Evolutionary conservation across 2,113 vertebrate species (phyloP).

Genomic region (Oenanthe oenanthe): DNA sequence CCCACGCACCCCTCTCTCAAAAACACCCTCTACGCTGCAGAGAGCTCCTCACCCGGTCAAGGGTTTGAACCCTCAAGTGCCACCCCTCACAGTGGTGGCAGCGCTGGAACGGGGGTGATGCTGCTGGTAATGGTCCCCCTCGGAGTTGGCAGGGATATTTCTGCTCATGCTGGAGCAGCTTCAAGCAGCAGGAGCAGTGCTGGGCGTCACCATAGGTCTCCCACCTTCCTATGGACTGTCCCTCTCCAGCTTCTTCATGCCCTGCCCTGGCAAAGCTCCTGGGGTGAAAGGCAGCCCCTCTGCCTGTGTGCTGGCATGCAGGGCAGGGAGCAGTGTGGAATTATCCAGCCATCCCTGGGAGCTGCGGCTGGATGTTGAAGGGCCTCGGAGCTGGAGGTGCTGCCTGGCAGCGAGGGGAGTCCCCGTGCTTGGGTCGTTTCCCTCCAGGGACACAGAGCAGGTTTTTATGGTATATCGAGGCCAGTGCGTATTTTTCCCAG

Average conservation of each 20-base stretch:
- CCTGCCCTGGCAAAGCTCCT: not conserved
- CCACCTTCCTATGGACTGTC: fast-evolving
- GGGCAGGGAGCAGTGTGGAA: not conserved
- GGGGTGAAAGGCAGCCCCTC: not conserved
- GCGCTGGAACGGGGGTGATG: fast-evolving
- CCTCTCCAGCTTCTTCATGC: not conserved
- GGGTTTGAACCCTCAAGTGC: fast-evolving
- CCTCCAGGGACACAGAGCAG: not conserved
- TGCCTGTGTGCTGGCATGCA: fast-evolving
- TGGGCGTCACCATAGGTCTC: not conserved
- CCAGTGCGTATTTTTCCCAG: not conserved
- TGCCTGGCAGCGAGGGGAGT: fast-evolving
- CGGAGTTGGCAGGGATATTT: not conserved
- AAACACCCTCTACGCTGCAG: fast-evolving
- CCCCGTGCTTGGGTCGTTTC: not conserved
- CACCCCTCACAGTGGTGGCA: fast-evolving
- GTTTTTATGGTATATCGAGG: not conserved
- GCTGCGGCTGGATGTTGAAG: not conserved
- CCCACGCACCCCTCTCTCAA: fast-evolving
- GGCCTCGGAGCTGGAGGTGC: not conserved
- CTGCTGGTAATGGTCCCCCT: not conserved
- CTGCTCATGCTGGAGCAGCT: fast-evolving
- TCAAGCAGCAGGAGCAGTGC: fast-evolving
- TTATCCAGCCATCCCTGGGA: not conserved
- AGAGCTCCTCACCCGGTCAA: not conserved